These are phyloP conservation scores for Acestrorhynchus altus DNA, from an alignment of 2,797 vertebrate species.

Conservation along the genomic window DNA sequence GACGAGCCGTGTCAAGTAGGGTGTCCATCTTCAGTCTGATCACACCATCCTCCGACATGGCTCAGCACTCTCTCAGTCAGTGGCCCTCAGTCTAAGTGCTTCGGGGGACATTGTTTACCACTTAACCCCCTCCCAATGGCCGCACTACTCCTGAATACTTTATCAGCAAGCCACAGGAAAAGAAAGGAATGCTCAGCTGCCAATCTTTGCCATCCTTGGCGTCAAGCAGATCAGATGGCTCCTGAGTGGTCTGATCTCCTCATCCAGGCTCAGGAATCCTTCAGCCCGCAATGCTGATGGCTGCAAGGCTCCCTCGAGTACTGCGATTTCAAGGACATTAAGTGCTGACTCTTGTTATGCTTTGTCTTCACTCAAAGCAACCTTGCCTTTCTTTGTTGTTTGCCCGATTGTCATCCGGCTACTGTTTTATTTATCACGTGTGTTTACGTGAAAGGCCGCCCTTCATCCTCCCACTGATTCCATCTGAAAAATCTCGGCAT, in stretches of 20 bases:
- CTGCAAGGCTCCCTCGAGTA: conserved; percentile 65
- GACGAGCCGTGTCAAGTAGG: conserved; percentile 17
- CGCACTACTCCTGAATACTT: conserved; percentile 70
- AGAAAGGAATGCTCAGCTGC: conserved; percentile 65
- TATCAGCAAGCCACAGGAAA: conserved; percentile 52
- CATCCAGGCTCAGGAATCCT: conserved; percentile 48
- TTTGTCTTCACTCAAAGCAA: conserved; percentile 74
- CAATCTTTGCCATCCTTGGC: conserved; percentile 71
- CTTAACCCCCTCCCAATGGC: conserved; percentile 52
- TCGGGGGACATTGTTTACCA: conserved; percentile 59
- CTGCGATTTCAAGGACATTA: conserved; percentile 74
- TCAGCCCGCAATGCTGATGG: conserved; percentile 2
- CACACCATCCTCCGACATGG: conserved; percentile 39
- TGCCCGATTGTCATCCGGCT: conserved; percentile 65
- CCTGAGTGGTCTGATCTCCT: conserved; percentile 82
- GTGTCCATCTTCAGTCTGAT: conserved; percentile 36
- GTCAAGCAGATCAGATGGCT: conserved; percentile 75
- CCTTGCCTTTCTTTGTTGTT: conserved; percentile 68
- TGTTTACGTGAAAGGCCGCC: conserved; percentile 21
- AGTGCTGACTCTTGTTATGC: conserved; percentile 81
- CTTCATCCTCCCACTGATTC: conserved; percentile 28
- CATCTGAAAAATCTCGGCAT: conserved; percentile 37
- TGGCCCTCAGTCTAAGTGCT: conserved; percentile 46
- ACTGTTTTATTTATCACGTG: conserved; percentile 53
- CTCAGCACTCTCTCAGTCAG: conserved; percentile 42